A percentile compares a stretch with the other conserved stretches of the same genome.
Conservation (phyloP, 2,888 invertebrate genomes). For the Agrotis exclamationis region DNA sequence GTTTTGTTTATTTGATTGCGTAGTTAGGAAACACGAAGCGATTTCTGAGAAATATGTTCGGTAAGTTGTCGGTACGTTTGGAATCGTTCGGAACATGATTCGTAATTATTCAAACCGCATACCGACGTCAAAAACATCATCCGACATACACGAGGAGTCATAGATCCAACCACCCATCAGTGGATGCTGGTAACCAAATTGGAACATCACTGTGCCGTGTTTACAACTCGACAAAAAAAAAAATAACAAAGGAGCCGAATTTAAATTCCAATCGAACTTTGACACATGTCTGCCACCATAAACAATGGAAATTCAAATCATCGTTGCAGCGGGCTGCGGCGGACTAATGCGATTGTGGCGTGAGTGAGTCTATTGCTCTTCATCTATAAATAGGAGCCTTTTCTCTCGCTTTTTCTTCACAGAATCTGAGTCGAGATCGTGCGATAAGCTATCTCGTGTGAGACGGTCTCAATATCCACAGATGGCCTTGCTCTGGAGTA, state of each 20-base stretch:
- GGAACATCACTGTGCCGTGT: slow-evolving; percentile 90
- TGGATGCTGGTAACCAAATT: slow-evolving; percentile 87
- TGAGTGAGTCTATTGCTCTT: slow-evolving; percentile 84
- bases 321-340: slow-evolving; percentile 84
- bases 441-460: slow-evolving; percentile 89
- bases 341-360: slow-evolving; percentile 89
- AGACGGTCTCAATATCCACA: slow-evolving; percentile 91
- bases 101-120: slow-evolving; percentile 88
- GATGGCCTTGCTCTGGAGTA: slow-evolving; percentile 89
- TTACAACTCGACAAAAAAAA: slow-evolving; percentile 90
- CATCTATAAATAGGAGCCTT: slow-evolving; percentile 90
- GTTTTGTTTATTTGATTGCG: slow-evolving; percentile 60
- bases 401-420: slow-evolving; percentile 90
- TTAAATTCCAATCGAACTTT: slow-evolving; percentile 91
- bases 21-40: slow-evolving; percentile 53
- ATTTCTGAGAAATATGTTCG: slow-evolving; percentile 62
- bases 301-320: slow-evolving; percentile 91
- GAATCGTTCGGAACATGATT: slow-evolving; percentile 80
- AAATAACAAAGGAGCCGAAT: slow-evolving; percentile 90
- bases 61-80: slow-evolving; percentile 69
- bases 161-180: slow-evolving; percentile 87
- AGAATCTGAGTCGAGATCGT: slow-evolving; percentile 89
- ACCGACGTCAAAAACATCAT: slow-evolving; percentile 88
- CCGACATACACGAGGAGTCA: slow-evolving; percentile 83
- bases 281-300: slow-evolving; percentile 92